Evolutionary conservation across 2,797 vertebrate species (phyloP).

Genomic region (Typhlichthys subterraneus): DNA sequence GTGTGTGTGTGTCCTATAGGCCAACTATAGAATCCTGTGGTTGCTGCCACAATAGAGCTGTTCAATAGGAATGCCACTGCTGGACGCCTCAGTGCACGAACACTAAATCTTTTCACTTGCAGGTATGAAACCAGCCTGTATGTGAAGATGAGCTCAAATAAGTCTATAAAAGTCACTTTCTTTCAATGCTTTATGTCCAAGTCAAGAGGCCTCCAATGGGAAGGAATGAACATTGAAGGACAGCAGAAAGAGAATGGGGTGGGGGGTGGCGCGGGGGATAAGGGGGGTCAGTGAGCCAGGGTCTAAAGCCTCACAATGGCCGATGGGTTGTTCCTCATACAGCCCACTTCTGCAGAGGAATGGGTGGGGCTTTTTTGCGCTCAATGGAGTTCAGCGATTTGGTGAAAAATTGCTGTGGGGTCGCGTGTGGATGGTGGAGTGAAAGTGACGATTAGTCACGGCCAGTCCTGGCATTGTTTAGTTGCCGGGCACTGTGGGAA

Average conservation of each 20-base stretch:
- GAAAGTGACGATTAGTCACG: conserved; percentile 94
- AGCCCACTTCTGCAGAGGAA: conserved; percentile 70
- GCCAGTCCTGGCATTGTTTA: conserved; percentile 86
- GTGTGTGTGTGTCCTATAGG: conserved; percentile 80
- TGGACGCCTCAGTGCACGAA: conserved; percentile 72
- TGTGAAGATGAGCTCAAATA: conserved; percentile 88
- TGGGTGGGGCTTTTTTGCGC: conserved; percentile 58
- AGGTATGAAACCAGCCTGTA: conserved; percentile 74
- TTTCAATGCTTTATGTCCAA: conserved; percentile 95
- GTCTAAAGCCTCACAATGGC: conserved; percentile 91
- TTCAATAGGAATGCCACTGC: conserved; percentile 71
- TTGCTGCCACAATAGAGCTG: conserved; percentile 72
- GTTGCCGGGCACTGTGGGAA: conserved; percentile 92
- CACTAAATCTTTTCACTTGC: conserved; percentile 77
- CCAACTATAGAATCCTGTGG: conserved; percentile 71
- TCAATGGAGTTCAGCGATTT: conserved; percentile 89
- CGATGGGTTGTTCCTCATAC: conserved; percentile 68
- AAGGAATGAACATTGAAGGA: conserved; percentile 85
- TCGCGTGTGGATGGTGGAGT: conserved; percentile 95
- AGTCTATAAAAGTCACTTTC: conserved; percentile 99
- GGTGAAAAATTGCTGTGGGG: conserved; percentile 95
- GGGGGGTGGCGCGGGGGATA: conserved; percentile 68
- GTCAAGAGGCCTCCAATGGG: conserved; percentile 88
- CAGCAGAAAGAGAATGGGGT: conserved; percentile 84
- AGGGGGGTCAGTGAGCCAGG: conserved; percentile 62